Base-by-base conservation (phyloP, 2,797 vertebrate genomes). In the Mycteria americana region DNA sequence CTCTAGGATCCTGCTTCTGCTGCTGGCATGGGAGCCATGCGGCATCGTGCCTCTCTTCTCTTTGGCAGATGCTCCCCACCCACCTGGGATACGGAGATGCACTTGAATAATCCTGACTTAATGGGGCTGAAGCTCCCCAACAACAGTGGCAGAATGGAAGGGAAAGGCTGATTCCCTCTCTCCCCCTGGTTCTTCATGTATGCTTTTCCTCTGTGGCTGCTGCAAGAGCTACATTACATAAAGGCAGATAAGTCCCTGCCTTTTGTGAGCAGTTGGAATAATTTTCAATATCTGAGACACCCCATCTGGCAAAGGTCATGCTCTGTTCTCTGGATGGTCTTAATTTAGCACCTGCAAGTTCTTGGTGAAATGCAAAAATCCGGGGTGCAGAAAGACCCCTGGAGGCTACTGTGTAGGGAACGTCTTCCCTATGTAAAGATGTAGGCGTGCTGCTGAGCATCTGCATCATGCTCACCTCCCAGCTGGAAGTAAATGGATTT, bases 281-380 rank as follows among this genome's bases (percentile, higher is more conserved):
- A 77, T 48, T 83, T 96, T 94, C 89, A 53, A 7, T 92, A 89
- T 94, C 87, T 92, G 73, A 96, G 95, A 80, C 81, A 53, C 68
- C 85, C 75, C 24, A 37, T 85, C 72, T 85, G 60, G 85, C 89
- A 83, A 75, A 96, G 95, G 95, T 96, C 85, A 5, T 62, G 89
- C 60, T 75, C 89, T 94, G 93, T 96, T 96, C 96, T 96, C 87
- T 89, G 39, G 41, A 84, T 37, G 50, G 35, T 83, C 92, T 96
- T 95, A 92, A 93, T 94, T 93, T 96, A 95, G 95, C 79, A 86
- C 73, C 93, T 69, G 76, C 57, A 72, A 94, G 62, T 57, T 93
- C 60, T 85, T 75, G 67, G 64, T 57, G 72, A 83, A 85, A 69
- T 48, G 64, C 39, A 62, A 74, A 95, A 73, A 45, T 68, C 54